Percentiles rank a stretch among this genome's conserved stretches.
Evolutionary conservation across 2,888 invertebrate species (phyloP).

Genomic region (Troides oblongomaculatus): DNA sequence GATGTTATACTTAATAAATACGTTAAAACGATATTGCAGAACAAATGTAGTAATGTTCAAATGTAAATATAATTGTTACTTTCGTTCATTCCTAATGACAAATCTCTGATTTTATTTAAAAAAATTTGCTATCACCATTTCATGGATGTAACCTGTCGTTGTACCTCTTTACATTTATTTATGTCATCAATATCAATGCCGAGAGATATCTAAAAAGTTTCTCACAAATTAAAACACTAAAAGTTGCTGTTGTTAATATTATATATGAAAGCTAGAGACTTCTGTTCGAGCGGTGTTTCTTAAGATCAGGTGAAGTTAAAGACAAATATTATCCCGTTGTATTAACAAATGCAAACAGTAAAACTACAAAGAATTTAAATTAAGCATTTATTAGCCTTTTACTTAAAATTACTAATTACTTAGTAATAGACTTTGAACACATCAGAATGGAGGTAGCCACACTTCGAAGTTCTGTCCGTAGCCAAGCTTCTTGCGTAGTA

Average conservation of each 20-base stretch:
- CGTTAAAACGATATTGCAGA: background rate
- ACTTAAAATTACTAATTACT: constrained; percentile 31
- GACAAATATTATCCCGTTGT: too few species aligned
- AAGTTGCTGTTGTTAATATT: too few species aligned
- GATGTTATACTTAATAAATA: too few species aligned
- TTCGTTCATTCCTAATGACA: too few species aligned
- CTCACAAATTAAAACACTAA: too few species aligned
- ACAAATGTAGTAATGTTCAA: background rate
- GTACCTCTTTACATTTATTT: too few species aligned
- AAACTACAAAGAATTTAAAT: background rate
- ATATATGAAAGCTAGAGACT: too few species aligned
- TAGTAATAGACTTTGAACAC: constrained; percentile 53
- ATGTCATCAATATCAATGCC: too few species aligned
- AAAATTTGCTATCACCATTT: too few species aligned
- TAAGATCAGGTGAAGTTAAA: background rate
- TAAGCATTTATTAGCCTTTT: constrained; percentile 42
- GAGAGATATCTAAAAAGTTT: too few species aligned
- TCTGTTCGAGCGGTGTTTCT: background rate
- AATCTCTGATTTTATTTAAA: background rate
- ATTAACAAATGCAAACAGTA: background rate
- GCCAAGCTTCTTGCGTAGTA: constrained; percentile 77
- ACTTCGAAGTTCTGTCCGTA: constrained; percentile 76
- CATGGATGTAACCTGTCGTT: too few species aligned
- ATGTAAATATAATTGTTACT: background rate
- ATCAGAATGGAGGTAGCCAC: constrained; percentile 78